These are phyloP conservation scores for Melanotus villosus DNA, from an alignment of 2,888 invertebrate species.

Conservation along the genomic window DNA sequence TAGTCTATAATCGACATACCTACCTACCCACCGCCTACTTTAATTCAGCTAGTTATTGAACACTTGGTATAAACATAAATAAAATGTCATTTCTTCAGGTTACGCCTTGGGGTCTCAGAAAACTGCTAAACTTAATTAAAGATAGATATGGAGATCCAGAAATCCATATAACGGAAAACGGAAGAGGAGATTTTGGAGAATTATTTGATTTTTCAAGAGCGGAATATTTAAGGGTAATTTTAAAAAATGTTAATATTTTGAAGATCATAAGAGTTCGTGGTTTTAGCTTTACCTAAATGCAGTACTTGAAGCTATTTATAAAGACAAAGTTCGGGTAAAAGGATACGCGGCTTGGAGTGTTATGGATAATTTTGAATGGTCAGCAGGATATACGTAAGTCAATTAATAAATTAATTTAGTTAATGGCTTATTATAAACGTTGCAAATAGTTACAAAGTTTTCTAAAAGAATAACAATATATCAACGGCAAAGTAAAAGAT, in stretches of 20 bases:
- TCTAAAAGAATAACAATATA: too few species aligned
- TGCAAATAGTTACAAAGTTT: too few species aligned
- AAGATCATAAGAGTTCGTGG: neutral
- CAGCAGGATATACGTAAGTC: slow-evolving; percentile 68
- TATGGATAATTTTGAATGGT: slow-evolving; percentile 77
- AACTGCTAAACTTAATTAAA: slow-evolving; percentile 69
- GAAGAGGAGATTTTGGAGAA: neutral
- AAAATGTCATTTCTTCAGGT: slow-evolving; percentile 48
- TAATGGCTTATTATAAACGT: too few species aligned
- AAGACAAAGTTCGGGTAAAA: slow-evolving; percentile 68
- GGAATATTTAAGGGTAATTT: neutral
- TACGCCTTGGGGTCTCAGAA: slow-evolving; percentile 74
- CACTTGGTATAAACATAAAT: neutral
- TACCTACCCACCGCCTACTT: too few species aligned
- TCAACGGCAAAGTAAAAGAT: too few species aligned
- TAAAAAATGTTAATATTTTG: neutral
- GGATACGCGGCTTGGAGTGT: slow-evolving; percentile 76
- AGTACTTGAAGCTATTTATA: slow-evolving; percentile 54
- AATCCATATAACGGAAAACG: slow-evolving; percentile 40
- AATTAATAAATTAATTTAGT: too few species aligned
- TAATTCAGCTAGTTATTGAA: neutral
- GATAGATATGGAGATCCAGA: slow-evolving; percentile 67
- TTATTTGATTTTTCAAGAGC: neutral
- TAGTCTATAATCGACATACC: too few species aligned
- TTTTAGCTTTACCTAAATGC: slow-evolving; percentile 15